Base-by-base conservation (phyloP, 2,888 invertebrate genomes). In the Ethmia dodecea region DNA sequence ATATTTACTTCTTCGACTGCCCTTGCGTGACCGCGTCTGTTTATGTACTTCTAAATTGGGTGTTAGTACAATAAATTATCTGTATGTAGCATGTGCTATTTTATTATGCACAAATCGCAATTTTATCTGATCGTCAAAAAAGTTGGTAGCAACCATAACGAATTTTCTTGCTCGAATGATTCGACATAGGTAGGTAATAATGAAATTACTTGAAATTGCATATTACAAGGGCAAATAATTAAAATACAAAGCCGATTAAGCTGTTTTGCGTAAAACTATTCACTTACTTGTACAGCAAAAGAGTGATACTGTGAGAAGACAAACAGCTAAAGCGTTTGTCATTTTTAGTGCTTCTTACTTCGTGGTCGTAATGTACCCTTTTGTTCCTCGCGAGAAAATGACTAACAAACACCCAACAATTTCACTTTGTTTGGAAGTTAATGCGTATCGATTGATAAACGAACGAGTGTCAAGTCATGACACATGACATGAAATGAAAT, bases 311-410 rank as follows among this genome's bases (percentile, higher is more conserved):
- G 60, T 46, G 40, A 77, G 42, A 40, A 84, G 77, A 76, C 83
- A 81, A 80, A 83, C 75, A 65, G 62, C 67, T 33, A 70, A 47
- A 35, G 73, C 61, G 76, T 81, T 86, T 64, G 79, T 66, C 84
- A 86, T 86, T 55, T 56, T 75, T 40, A 55, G 44, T 46, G 43
- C 39, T 45, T 52, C 52, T 61, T 57, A 59, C 51, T 42, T 45
- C 30, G n/a, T n/a, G n/a, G n/a, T n/a, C n/a, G 47, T 42, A 46
- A 40, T 39, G 49, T 66, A 62, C 60, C 58, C 55, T 60, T 67
- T 63, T 47, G 52, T 55, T 53, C 49, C 49, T 49, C 41, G 53
- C 60, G 40, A 45, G 42, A 45, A 52, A 58, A 60, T 58, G 59
- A 69, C 57, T 68, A 65, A 31, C 13, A 64, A 71, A 60, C 49